Evolutionary conservation across 2,797 vertebrate species (phyloP).

Genomic region (Paguma larvata): DNA sequence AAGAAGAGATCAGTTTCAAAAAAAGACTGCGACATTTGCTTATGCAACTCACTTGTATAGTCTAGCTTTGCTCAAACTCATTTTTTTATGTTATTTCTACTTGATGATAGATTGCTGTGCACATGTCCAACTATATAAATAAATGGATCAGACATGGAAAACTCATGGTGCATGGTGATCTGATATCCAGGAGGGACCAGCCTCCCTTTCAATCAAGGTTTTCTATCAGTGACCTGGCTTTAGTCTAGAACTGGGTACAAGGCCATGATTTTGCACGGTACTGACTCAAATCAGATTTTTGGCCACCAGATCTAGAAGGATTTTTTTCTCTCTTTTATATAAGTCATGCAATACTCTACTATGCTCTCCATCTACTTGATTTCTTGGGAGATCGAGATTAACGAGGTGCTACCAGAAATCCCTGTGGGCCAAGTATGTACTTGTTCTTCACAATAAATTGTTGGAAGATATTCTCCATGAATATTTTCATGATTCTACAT

Average conservation of each 20-base stretch:
- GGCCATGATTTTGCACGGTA: neutral
- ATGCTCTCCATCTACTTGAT: neutral
- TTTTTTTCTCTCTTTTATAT: neutral
- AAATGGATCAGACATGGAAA: neutral
- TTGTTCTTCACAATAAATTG: neutral
- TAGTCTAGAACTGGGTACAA: neutral
- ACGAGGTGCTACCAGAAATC: neutral
- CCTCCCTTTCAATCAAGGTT: neutral
- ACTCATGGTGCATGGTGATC: neutral
- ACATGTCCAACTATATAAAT: neutral
- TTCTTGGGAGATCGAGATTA: neutral
- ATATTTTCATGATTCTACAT: neutral
- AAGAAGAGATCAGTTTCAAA: neutral
- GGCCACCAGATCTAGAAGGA: neutral
- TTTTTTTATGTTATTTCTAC: neutral
- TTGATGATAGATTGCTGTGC: neutral
- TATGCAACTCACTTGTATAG: neutral
- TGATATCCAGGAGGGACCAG: neutral
- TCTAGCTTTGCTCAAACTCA: rapidly evolving
- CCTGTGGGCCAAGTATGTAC: neutral
- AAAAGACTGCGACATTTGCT: neutral
- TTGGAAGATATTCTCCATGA: neutral
- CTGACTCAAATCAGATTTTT: neutral
- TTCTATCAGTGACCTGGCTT: neutral
- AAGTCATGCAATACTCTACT: neutral